phyloP scores from a whole-genome alignment of 2,113 vertebrate genomes.

The Gyps fulvus region DNA sequence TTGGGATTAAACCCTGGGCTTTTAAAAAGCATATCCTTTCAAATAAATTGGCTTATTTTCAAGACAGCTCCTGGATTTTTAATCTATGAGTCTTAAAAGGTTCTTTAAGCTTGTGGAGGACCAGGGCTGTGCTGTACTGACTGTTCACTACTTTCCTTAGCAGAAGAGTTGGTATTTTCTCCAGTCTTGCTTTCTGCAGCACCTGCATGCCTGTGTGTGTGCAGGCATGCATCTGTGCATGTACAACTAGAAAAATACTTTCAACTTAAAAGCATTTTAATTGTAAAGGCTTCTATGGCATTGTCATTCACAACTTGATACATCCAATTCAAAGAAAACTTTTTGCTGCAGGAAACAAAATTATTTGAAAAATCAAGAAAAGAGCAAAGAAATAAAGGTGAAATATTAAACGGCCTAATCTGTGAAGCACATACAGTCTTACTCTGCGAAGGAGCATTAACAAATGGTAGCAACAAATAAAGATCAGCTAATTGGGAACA shows the following conservation, averaged over 20 bases:
- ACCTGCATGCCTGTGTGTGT: neutral
- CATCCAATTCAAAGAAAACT: conserved; percentile 11
- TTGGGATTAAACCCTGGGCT: neutral
- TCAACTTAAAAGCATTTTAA: conserved; percentile 10
- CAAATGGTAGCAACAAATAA: neutral
- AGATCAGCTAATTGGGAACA: neutral
- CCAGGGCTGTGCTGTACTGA: neutral
- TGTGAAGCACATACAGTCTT: neutral
- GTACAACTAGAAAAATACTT: neutral
- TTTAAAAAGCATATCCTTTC: neutral
- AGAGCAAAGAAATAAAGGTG: neutral
- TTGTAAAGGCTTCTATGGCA: neutral
- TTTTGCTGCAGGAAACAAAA: conserved; percentile 21
- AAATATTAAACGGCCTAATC: neutral
- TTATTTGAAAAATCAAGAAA: conserved; percentile 3
- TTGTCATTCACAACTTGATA: neutral
- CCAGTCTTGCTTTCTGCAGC: neutral
- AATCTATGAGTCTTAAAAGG: neutral
- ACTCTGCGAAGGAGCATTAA: neutral
- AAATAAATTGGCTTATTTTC: neutral
- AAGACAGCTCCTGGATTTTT: neutral
- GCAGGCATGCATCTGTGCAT: neutral
- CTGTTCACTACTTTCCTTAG: neutral
- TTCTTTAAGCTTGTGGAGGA: neutral
- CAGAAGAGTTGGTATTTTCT: neutral